Evolutionary conservation across 2,113 vertebrate species (phyloP).

Genomic region (Amphiprion ocellaris): DNA sequence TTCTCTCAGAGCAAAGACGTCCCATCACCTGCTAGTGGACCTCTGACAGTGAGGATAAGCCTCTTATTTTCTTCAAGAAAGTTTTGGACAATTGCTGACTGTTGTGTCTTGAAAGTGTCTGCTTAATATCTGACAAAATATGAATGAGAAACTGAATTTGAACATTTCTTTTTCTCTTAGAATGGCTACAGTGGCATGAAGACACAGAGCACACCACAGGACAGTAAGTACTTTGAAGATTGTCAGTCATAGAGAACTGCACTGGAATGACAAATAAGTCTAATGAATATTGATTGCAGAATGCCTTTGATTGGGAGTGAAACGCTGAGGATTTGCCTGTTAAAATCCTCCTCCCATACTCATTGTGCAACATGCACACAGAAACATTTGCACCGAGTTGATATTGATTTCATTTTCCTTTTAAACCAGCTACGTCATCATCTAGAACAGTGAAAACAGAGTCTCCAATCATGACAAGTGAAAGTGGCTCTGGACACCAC

Average conservation of each 20-base stretch:
- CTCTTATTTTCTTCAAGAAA: neutral
- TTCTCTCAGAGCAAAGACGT: conserved; percentile 79
- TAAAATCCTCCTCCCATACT: neutral
- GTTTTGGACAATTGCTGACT: neutral
- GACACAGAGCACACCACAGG: conserved; percentile 86
- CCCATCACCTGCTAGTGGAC: conserved; percentile 49
- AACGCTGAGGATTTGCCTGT: neutral
- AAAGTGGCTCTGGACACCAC: conserved; percentile 80
- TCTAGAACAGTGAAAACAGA: conserved; percentile 85
- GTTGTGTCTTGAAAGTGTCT: neutral
- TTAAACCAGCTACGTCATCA: conserved; percentile 82
- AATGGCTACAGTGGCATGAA: conserved; percentile 90
- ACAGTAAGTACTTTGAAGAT: conserved; percentile 86
- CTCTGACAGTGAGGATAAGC: conserved; percentile 69
- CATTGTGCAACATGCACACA: neutral
- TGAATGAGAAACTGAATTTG: neutral
- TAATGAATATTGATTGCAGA: conserved; percentile 36
- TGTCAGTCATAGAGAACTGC: neutral
- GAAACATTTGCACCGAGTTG: neutral
- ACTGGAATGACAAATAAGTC: neutral
- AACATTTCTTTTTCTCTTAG: conserved; percentile 76
- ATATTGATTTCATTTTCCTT: neutral
- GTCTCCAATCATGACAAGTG: conserved; percentile 84
- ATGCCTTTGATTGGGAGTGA: conserved; percentile 26
- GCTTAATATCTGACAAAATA: neutral